Evolutionary conservation across 2,113 vertebrate species (phyloP).

Genomic region (Girardinichthys multiradiatus): DNA sequence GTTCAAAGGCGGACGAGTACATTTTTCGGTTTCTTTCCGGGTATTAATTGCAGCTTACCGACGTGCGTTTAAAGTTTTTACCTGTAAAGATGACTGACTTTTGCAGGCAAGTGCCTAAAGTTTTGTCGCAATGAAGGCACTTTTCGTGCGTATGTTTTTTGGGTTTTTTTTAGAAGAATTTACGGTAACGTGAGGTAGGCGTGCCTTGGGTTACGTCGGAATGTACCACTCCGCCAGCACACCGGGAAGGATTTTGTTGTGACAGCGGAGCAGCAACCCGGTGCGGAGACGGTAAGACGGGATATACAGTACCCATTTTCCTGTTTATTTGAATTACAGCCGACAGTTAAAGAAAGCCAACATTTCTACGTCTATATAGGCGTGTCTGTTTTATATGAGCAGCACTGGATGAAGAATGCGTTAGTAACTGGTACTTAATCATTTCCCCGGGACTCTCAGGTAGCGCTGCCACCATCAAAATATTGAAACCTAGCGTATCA

Average conservation of each 20-base stretch:
- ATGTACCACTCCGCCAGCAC: conserved; percentile 61
- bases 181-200: conserved; percentile 36
- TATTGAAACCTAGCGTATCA: conserved; percentile 48
- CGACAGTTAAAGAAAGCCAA: neutral
- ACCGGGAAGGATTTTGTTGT: conserved; percentile 71
- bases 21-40: neutral
- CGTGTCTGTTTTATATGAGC: neutral
- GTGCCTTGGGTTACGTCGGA: conserved; percentile 49
- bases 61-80: neutral
- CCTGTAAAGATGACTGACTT: neutral
- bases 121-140: neutral
- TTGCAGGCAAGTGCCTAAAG: neutral
- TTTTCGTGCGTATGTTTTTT: neutral
- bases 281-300: conserved; percentile 65
- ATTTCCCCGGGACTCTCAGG: conserved; percentile 36
- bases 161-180: neutral
- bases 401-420: neutral
- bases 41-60: neutral
- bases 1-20: neutral
- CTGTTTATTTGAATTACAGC: neutral
- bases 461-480: conserved; percentile 30
- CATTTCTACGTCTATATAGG: neutral
- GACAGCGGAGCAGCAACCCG: conserved; percentile 67
- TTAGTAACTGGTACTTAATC: neutral
- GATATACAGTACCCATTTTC: neutral